Base-by-base conservation (phyloP, 2,888 invertebrate genomes). In the Pristionchus japonicus region DNA sequence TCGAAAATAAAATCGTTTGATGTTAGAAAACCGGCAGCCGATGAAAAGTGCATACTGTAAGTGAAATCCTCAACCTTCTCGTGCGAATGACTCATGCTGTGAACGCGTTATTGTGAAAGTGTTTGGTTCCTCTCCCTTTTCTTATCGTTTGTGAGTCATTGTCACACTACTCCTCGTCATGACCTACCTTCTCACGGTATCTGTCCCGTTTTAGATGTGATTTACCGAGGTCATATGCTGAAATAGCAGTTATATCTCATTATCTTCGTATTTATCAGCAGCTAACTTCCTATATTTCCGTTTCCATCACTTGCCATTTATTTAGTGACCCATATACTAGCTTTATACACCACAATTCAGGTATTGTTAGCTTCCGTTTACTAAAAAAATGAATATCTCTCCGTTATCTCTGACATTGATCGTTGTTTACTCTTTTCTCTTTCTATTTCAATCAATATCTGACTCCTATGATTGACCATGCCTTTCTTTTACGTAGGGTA, bases 91-190 rank as follows among this genome's bases (percentile, higher is more conserved):
- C 43, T 43, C 77, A 77, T n/a, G 37, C 70, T 23, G 20, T 37
- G 70, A 70, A 77, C 43, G 43, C 77, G 13, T 6, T n/a, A 27
- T 77, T 77, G 77, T 43, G 77, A 77, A 77, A 77, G 47, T 27
- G n/a, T 43, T 40, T 13, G 77, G 77, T 40, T 43, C 27, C 43
- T 77, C 43, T 23, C 37, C 9, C n/a, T 77, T 47, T 77, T 77
- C 15, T 77, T 77, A 47, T 77, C 77, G 43, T 47, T 74, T 31
- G 43, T 77, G 77, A 77, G 40, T 77, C 77, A 77, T n/a, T 77
- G n/a, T 27, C 17, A 20, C 17, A 37, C 70, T 20, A 70, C 70
- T 23, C 23, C 17, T 23, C 37, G 20, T 37, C 15, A 6, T 70
- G 70, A 40, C 70, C 40, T 70, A 70, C 70, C 70, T 37, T 7